phyloP scores from a whole-genome alignment of 1,140 invertebrate genomes.

The Yoshiicerus persimilis region DNA sequence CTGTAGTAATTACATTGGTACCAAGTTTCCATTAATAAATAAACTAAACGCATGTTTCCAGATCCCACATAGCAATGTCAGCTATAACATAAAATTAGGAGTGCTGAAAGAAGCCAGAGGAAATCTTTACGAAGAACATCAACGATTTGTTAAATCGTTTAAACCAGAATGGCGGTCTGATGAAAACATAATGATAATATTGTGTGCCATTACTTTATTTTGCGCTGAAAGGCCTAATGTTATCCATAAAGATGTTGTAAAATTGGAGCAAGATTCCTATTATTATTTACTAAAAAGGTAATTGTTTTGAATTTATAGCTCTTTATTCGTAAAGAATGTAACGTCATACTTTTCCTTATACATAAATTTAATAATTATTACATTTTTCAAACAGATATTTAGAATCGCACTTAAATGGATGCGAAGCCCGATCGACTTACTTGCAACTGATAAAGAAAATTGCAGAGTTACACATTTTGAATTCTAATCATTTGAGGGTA shows the following conservation, averaged over 20 bases:
- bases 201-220: conserved; percentile 87
- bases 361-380: neutral
- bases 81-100: conserved; percentile 73
- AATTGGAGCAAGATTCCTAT: conserved; percentile 75
- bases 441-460: conserved; percentile 58
- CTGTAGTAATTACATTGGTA: neutral
- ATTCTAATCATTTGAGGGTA: conserved; percentile 59
- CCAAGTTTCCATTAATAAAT: neutral
- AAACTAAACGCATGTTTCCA: conserved; percentile 48
- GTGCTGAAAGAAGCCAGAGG: conserved; percentile 82
- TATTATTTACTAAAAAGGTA: conserved; percentile 58
- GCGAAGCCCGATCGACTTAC: conserved; percentile 56
- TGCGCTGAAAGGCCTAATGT: conserved; percentile 77
- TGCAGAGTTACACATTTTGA: conserved; percentile 58
- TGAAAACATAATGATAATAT: conserved; percentile 83
- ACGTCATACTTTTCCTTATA: neutral
- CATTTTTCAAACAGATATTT: conserved; percentile 45
- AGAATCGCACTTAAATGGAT: conserved; percentile 54
- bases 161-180: conserved; percentile 76
- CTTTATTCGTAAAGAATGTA: neutral
- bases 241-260: conserved; percentile 79
- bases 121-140: conserved; percentile 81
- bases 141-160: conserved; percentile 77
- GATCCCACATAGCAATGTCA: conserved; percentile 73
- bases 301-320: neutral